Conservation (phyloP, 1,140 invertebrate species). For the Parasteatoda tepidariorum region DNA sequence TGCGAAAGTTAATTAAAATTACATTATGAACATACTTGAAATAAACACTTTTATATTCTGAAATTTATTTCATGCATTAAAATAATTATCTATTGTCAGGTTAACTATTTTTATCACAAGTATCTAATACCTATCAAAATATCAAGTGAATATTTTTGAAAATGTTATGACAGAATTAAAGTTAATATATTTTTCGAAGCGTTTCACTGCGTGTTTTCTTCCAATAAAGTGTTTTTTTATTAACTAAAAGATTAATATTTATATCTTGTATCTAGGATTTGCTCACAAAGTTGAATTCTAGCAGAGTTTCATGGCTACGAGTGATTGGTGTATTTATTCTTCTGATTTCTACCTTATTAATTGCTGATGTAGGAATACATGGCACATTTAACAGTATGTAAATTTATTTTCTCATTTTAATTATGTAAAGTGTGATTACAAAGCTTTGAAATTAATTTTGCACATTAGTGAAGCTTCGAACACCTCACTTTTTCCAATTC, state of each 20-base stretch:
- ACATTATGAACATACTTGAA: not conserved
- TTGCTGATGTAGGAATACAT: conserved; percentile 34
- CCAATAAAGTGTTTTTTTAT: not conserved
- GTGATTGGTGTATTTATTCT: conserved; percentile 30
- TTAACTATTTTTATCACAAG: too few relatives aligned
- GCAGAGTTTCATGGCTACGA: conserved; percentile 42
- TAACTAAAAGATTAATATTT: not conserved
- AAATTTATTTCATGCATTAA: too few relatives aligned
- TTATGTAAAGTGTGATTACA: not conserved
- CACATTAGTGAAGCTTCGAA: not conserved
- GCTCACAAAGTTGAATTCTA: conserved; percentile 40
- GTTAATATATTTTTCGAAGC: not conserved
- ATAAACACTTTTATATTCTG: not conserved
- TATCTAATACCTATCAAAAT: too few relatives aligned
- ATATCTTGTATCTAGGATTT: conserved; percentile 49
- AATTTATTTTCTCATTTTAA: not conserved
- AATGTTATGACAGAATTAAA: not conserved
- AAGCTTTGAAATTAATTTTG: not conserved
- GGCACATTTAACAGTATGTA: conserved; percentile 48
- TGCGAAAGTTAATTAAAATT: too few relatives aligned
- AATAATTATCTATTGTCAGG: too few relatives aligned
- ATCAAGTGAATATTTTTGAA: not conserved
- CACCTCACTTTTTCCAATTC: not conserved
- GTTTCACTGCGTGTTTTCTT: not conserved
- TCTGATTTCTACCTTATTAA: not conserved